phyloP scores from a whole-genome alignment of 1,140 invertebrate genomes.

The Trypoxylus dichotomus region DNA sequence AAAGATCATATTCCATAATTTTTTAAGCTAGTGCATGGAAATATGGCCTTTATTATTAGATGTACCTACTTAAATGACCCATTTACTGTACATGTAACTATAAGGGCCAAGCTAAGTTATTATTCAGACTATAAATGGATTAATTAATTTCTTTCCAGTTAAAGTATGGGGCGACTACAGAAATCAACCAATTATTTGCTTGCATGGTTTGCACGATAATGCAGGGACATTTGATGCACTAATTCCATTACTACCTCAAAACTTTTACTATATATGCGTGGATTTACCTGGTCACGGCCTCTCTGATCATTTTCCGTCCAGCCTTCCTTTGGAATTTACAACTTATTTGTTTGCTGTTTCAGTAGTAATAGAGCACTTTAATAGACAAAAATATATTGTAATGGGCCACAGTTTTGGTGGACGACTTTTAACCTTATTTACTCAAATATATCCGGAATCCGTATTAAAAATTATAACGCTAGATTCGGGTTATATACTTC shows the following conservation, averaged over 20 bases:
- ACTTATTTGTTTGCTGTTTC: slow-evolving; percentile 55
- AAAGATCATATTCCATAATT: no score
- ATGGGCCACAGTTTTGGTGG: slow-evolving; percentile 65
- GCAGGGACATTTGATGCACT: slow-evolving; percentile 64
- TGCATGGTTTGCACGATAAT: slow-evolving; percentile 66
- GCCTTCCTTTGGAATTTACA: slow-evolving; percentile 54
- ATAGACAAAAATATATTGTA: slow-evolving; percentile 41
- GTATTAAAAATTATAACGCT: slow-evolving; percentile 59
- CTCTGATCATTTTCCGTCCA: slow-evolving; percentile 60
- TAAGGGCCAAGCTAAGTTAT: no score
- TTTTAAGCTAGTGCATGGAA: no score
- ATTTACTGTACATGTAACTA: no score
- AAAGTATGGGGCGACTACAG: slow-evolving; percentile 59
- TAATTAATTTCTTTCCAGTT: not conserved
- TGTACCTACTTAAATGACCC: no score
- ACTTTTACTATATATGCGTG: slow-evolving; percentile 62
- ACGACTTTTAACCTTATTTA: slow-evolving; percentile 54
- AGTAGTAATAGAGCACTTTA: slow-evolving; percentile 55
- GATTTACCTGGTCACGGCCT: slow-evolving; percentile 70
- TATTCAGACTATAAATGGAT: not conserved
- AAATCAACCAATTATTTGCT: slow-evolving; percentile 55
- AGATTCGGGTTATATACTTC: slow-evolving; percentile 54
- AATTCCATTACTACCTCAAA: slow-evolving; percentile 58
- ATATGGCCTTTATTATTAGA: no score
- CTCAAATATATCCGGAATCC: slow-evolving; percentile 56